Evolutionary conservation across 2,888 invertebrate species (phyloP).

Genomic region (Melolontha melolontha): DNA sequence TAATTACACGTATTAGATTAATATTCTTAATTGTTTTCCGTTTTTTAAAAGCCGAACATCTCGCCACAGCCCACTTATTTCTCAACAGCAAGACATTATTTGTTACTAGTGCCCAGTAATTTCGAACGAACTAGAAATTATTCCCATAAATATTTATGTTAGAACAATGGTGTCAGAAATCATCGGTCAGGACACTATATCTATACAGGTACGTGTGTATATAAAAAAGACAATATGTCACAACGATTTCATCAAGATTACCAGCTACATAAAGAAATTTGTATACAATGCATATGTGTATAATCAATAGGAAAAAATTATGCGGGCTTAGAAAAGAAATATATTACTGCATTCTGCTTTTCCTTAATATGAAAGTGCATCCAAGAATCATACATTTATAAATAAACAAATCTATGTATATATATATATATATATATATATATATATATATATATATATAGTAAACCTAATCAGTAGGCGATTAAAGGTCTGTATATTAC

Average conservation of each 20-base stretch:
- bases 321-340: conserved; percentile 4
- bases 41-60: conserved; percentile 16
- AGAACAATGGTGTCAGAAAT: conserved; percentile 37
- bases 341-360: background rate
- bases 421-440: no score
- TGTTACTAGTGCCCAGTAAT: conserved; percentile 4
- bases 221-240: conserved; percentile 20
- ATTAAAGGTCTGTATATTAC: no score
- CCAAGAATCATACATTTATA: no score
- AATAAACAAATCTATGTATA: no score
- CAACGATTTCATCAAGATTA: conserved; percentile 28
- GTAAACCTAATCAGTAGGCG: no score
- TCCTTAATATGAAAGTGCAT: no score
- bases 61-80: conserved; percentile 3
- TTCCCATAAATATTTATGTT: conserved; percentile 35
- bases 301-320: conserved; percentile 18
- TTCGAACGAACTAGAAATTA: conserved; percentile 17
- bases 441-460: no score
- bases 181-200: conserved; percentile 8
- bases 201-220: conserved; percentile 8
- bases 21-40: conserved; percentile 11
- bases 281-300: conserved; percentile 28
- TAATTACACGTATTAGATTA: conserved; percentile 20
- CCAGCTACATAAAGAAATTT: conserved; percentile 16
- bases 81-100: conserved; percentile 9